A percentile compares a stretch with the other conserved stretches of the same genome.
phyloP scores from a whole-genome alignment of 2,797 vertebrate genomes.

The Delichon dasypus region DNA sequence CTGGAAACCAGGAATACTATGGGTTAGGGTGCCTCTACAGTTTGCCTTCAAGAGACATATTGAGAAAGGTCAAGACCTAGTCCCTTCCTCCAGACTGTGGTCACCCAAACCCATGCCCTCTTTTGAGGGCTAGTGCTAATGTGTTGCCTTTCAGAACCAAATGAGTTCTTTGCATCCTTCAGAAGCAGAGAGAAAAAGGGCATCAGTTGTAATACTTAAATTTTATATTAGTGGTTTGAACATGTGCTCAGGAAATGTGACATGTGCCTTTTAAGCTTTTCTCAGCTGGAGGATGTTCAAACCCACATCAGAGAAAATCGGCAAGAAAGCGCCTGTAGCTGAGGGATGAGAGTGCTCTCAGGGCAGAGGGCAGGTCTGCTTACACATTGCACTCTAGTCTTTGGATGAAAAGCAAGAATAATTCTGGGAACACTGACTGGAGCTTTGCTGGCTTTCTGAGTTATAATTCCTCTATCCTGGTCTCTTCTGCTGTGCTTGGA shows the following conservation, averaged over 20 bases:
- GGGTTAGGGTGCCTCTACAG: not conserved
- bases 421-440: not conserved
- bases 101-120: not conserved
- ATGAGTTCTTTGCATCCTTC: not conserved
- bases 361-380: not conserved
- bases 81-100: not conserved
- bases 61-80: not conserved
- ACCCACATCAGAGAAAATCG: constrained; percentile 5
- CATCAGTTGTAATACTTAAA: not conserved
- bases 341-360: not conserved
- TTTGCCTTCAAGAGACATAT: not conserved
- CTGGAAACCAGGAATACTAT: not conserved
- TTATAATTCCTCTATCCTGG: not conserved
- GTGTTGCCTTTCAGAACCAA: not conserved
- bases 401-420: not conserved
- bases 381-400: not conserved
- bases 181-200: not conserved
- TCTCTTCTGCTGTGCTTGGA: not conserved
- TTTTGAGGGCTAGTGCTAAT: not conserved
- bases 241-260: not conserved
- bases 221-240: not conserved
- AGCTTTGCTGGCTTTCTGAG: not conserved
- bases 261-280: not conserved
- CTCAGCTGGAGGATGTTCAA: constrained; percentile 2
- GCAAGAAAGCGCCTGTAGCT: not conserved